Base-by-base conservation (phyloP, 2,113 vertebrate genomes). In the Corydoras sp. region DNA sequence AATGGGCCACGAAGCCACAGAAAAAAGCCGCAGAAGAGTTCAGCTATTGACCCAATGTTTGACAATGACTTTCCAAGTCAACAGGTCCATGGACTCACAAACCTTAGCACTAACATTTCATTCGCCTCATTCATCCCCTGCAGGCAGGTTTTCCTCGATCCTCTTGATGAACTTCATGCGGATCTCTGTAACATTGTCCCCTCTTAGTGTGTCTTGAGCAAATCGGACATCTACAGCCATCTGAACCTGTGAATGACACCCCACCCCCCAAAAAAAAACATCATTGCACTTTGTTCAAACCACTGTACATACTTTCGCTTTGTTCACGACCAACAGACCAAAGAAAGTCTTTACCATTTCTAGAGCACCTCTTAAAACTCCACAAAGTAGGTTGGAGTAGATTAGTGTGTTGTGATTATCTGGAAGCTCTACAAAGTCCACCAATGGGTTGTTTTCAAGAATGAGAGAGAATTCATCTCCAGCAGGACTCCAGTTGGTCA, bases 141-240 rank as follows among this genome's bases (percentile, higher is more conserved):
- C 96, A 0, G 97, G 97, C 60, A 99, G 89, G 72, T 98, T 99
- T 85, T 99, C 97, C 79, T 99, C 97, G 29, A 99, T 99, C 83
- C 96, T 83, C 87, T 93, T 94, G 86, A 99, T 93, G 80, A 99
- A 99, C 84, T 95, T 94, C 95, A 99, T 98, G 14, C 97, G 89
- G 65, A 99, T 97, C 85, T 99, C 97, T 69, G 97, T 98, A 80
- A 98, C 93, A 0, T 90, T 92, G 75, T 99, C 97, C 2, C 97
- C 97, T 86, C 95, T 93, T 76, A 99, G 86, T 0, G 94, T 97
- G 81, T 99, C 97, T 82, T 98, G 95, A 67, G 88, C 90, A 83
- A 99, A 98, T 72, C 91, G 93, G 63, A 98, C 95, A 69, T 99
- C 97, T n/a, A 99, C 95, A 0, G 95, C 96, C 97, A 99, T 99